Base-by-base conservation (phyloP, 1,140 invertebrate genomes). In the Belonocnema kinseyi region DNA sequence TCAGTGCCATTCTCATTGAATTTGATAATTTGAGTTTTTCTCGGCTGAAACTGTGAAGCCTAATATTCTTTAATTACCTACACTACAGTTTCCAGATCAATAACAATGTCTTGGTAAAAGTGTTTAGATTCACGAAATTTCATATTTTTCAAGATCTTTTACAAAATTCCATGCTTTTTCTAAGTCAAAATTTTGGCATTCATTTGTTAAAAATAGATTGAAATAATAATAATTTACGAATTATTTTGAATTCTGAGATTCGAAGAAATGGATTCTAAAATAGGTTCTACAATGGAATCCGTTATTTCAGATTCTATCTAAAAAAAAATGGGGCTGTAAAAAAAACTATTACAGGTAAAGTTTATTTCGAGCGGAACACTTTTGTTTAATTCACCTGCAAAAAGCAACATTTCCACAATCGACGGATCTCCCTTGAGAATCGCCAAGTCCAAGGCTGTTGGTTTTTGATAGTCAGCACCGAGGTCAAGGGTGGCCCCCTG, bases 371-470 rank as follows among this genome's bases (percentile, higher is more conserved):
- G 11, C 13, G 17, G 2, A 75, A 52, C 33, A 21, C 33, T 50
- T 73, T 33, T 16, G 50, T 21, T 13, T 16, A 19, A 51, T 53
- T 92, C 88, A 97, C 95, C 94, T 89, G 95, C 93, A 85, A 93
- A 84, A 17, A 96, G 88, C 14, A 97, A 90, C 89, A 95, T 92
- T 80, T 93, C 92, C 1, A 97, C 93, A 83, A 97, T 94, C 3
- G 93, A 88, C 0, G 95, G 93, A 86, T 97, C 96, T 50, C 96
- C 96, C 89, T 96, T 96, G 33, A 97, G 87, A 74, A 98, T 96
- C 0, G 97, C 95, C 75, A 97, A 91, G 87, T 98, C 96, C 26
- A 98, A 90, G 1, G 96, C 95, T 58, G 95, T 96, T 2, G 96
- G 96, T 88, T 97, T 97, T 81, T 94, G 94, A 77, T 97, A 94